Percentiles rank a stretch among this genome's conserved stretches.
Evolutionary conservation across 2,113 vertebrate genomes (phyloP).

Genomic region (Raphicerus campestris): DNA sequence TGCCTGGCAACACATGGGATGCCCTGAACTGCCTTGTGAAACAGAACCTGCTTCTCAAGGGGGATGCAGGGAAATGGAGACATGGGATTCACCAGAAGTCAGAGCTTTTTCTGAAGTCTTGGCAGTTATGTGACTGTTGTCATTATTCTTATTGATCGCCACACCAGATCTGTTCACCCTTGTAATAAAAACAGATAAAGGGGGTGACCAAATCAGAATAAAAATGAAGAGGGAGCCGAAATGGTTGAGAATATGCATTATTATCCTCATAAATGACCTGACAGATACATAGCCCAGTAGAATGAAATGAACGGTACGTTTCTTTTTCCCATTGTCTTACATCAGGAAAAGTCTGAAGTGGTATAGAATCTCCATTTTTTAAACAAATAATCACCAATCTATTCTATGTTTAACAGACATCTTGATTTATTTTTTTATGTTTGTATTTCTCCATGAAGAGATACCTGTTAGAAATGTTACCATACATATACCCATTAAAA

Average conservation of each 20-base stretch:
- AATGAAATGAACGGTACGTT: constrained; percentile 8
- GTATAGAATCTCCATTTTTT: not conserved
- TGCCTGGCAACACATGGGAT: not conserved
- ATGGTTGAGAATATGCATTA: not conserved
- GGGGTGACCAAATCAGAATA: not conserved
- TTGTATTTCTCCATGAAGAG: not conserved
- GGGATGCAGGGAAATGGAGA: no score
- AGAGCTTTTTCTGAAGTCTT: not conserved
- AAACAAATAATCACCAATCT: not conserved
- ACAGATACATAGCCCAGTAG: not conserved
- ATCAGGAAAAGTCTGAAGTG: not conserved
- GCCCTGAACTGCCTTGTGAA: not conserved
- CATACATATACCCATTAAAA: not conserved
- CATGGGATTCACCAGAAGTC: not conserved
- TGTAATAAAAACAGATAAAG: constrained; percentile 32
- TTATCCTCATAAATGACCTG: not conserved
- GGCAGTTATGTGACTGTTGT: not conserved
- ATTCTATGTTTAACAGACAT: not conserved
- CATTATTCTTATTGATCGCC: constrained; percentile 1
- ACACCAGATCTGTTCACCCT: not conserved
- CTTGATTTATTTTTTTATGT: not conserved
- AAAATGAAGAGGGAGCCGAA: not conserved
- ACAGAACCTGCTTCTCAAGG: not conserved
- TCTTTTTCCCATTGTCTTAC: not conserved
- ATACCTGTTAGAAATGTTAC: not conserved